A percentile compares a stretch with the other conserved stretches of the same genome.
These are phyloP conservation scores for Ondatra zibethicus DNA, from an alignment of 2,113 vertebrate species.

Conservation along the genomic window DNA sequence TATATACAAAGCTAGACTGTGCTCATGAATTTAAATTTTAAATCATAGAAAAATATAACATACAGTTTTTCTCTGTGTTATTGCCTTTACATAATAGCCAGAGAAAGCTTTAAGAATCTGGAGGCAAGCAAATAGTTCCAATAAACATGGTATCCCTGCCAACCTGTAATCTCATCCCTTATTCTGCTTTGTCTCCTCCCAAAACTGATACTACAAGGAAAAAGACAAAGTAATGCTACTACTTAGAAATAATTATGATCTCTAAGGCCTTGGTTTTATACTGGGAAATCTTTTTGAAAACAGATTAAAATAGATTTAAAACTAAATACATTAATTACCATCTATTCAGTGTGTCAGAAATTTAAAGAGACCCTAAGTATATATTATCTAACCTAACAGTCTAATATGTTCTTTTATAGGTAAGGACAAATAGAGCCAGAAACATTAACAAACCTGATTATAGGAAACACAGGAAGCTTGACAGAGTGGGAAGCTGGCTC, in stretches of 20 bases:
- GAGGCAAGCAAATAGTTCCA: not conserved
- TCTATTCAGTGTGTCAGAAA: not conserved
- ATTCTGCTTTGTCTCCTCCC: not conserved
- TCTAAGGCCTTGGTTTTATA: not conserved
- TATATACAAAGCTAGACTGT: not conserved
- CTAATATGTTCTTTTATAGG: not conserved
- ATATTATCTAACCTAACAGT: not conserved
- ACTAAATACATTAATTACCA: not conserved
- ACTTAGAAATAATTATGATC: not conserved
- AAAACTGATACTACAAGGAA: not conserved
- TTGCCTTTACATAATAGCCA: slow-evolving; percentile 12
- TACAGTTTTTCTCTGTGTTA: not conserved
- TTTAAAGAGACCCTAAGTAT: not conserved
- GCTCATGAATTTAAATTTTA: not conserved
- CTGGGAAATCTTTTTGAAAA: not conserved
- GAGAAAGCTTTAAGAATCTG: not conserved
- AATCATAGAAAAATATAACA: not conserved
- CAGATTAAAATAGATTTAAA: not conserved
- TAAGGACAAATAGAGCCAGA: not conserved
- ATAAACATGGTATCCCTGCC: not conserved
- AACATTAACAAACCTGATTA: not conserved
- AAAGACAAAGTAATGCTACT: not conserved
- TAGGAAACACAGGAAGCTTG: not conserved
- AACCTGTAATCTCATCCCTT: not conserved
- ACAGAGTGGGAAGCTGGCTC: not conserved